Evolutionary conservation across 1,140 invertebrate genomes (phyloP).

Genomic region (Sitophilus oryzae): DNA sequence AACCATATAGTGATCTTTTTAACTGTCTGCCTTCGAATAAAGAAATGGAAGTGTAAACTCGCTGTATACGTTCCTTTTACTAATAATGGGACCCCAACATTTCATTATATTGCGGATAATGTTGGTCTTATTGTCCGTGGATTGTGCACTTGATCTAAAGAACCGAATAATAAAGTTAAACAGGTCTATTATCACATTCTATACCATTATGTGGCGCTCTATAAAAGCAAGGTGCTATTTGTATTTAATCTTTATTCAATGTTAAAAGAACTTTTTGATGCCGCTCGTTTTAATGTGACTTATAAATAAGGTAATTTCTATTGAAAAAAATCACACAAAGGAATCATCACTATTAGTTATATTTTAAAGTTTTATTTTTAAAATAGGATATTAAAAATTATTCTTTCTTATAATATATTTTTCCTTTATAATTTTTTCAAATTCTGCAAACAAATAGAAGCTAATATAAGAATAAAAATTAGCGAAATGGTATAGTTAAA

Average conservation of each 20-base stretch:
- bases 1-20: slow-evolving; percentile 5
- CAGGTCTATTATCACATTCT: slow-evolving; percentile 40
- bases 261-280: slow-evolving; percentile 24
- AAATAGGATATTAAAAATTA: too few species aligned
- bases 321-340: too few species aligned
- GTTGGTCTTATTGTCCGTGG: slow-evolving; percentile 37
- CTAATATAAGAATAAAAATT: too few species aligned
- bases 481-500: too few species aligned
- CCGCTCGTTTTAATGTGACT: too few species aligned
- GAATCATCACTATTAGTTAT: too few species aligned
- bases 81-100: slow-evolving; percentile 39
- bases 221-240: slow-evolving; percentile 34
- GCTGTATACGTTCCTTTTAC: slow-evolving; percentile 38
- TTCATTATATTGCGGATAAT: slow-evolving; percentile 40
- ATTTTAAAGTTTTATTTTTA: too few species aligned
- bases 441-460: too few species aligned
- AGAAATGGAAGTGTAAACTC: slow-evolving; percentile 35
- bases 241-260: slow-evolving; percentile 33
- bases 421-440: too few species aligned
- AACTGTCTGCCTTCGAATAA: slow-evolving; percentile 23
- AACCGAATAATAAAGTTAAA: slow-evolving; percentile 41
- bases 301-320: too few species aligned
- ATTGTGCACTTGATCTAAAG: slow-evolving; percentile 41
- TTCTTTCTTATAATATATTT: too few species aligned
- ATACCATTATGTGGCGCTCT: slow-evolving; percentile 25